Base-by-base conservation (phyloP, 1,140 invertebrate genomes). In the Heliconius himera region DNA sequence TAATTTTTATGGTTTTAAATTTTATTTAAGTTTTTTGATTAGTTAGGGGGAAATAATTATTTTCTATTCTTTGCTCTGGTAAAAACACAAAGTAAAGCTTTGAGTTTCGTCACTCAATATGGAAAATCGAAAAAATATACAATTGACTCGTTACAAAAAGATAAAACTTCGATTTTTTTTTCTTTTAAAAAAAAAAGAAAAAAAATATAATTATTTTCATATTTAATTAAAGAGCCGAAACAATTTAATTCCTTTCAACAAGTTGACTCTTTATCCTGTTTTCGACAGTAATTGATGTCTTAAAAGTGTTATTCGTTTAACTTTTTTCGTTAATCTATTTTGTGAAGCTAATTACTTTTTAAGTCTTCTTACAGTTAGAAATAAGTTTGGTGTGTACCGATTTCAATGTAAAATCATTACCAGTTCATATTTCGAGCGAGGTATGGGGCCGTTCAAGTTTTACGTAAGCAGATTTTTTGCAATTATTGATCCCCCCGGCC, bases 231-330 rank as follows among this genome's bases (percentile, higher is more conserved):
- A 16, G 60, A 66, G 4, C 11, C 22, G 26, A 38, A 70, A 33
- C 60, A 77, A 49, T 78, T 70, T 51, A 16, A 36, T 72, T 72
- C 36, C 70, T 72, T 72, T n/a, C 33, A 72, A 72, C n/a, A 8
- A 72, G 22, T 54, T 33, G 73, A 41, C 73, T 74, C 73, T 36
- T 74, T 74, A 74, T 51, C 18, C 70, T 72, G 70, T 22, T 72
- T 74, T 74, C 73, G 41, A 74, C 73, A 74, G 41, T 29, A 74
- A 74, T 74, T 33, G 73, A 74, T 51, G 73, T 26, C 38, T 74
- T 20, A 29, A 54, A 74, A 38, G 26, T 18, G 22, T 5, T 41
- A 38, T 71, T 20, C 70, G 20, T 41, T n/a, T 74, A 51, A 54
- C 49, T 74, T 74, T 51, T 51, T 74, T 74, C 13, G 22, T 46